Evolutionary conservation across 2,113 vertebrate species (phyloP).

Genomic region (Cyprinodon brontotheroides): DNA sequence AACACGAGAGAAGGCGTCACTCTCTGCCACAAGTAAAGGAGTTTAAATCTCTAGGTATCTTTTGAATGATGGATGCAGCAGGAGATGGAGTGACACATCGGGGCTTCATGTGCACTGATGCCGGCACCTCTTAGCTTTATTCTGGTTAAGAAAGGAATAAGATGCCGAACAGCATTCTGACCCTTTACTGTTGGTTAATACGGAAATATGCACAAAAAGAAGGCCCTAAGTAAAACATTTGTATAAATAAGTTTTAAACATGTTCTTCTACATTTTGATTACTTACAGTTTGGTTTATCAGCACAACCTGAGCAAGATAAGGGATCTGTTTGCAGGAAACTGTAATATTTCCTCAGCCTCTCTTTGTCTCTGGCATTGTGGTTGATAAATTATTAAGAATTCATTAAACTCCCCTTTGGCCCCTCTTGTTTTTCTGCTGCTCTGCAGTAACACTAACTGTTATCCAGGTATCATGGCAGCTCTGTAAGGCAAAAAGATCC

Average conservation of each 20-base stretch:
- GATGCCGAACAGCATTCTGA: not conserved
- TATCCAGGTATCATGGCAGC: constrained; percentile 53
- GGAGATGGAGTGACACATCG: not conserved
- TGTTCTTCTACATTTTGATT: not conserved
- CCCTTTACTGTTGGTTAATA: not conserved
- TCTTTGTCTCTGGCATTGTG: constrained; percentile 10
- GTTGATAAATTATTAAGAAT: constrained; percentile 52
- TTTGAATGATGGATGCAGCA: not conserved
- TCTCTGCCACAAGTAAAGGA: no score
- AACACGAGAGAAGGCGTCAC: no score
- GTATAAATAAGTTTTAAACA: no score
- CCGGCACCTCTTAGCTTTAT: not conserved
- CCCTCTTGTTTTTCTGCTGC: constrained; percentile 22
- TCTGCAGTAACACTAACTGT: constrained; percentile 49
- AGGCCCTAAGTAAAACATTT: no score
- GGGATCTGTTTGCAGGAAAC: not conserved
- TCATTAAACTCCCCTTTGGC: constrained; percentile 48
- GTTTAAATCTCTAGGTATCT: no score
- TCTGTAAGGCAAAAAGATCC: constrained; percentile 28
- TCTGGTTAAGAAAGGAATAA: not conserved
- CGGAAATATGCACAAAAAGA: no score
- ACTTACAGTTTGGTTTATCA: not conserved
- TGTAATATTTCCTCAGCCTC: not conserved
- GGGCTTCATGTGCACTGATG: not conserved
- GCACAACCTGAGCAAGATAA: not conserved